Percentiles rank a stretch among this genome's conserved stretches.
phyloP scores from a whole-genome alignment of 1,140 invertebrate species.

The Philotrypesis tridentata region DNA sequence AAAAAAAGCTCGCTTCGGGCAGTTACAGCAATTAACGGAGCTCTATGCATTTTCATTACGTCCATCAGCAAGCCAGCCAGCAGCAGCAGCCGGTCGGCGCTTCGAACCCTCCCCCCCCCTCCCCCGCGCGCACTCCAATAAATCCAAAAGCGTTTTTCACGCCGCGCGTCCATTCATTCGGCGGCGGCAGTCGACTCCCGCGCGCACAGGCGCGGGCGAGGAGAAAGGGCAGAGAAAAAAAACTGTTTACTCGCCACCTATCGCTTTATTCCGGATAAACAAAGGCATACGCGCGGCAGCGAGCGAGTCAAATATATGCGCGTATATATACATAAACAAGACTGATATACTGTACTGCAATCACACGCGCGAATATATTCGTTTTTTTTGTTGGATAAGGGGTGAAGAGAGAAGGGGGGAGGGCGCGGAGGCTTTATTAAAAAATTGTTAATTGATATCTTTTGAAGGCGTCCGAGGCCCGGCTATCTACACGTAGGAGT shows the following conservation, averaged over 20 bases:
- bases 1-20: too few relatives aligned
- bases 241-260: neutral
- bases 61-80: neutral
- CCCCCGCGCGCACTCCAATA: neutral
- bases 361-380: neutral
- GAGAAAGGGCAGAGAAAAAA: slow-evolving; percentile 1
- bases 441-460: slow-evolving; percentile 36
- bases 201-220: neutral
- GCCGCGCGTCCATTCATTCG: neutral
- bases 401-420: too few relatives aligned
- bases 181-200: neutral
- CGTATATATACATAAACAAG: neutral
- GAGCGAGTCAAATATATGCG: neutral
- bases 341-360: neutral
- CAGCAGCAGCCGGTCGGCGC: too few relatives aligned
- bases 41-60: slow-evolving; percentile 23
- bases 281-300: neutral
- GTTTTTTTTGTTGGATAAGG: neutral
- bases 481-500: too few relatives aligned
- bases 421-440: slow-evolving; percentile 1
- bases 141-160: slow-evolving; percentile 16
- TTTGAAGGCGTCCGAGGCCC: neutral
- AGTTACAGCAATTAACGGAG: slow-evolving; percentile 6
- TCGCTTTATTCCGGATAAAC: slow-evolving; percentile 18
- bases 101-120: too few relatives aligned